Base-by-base conservation (phyloP, 2,113 vertebrate species). In the Antennarius striatus region DNA sequence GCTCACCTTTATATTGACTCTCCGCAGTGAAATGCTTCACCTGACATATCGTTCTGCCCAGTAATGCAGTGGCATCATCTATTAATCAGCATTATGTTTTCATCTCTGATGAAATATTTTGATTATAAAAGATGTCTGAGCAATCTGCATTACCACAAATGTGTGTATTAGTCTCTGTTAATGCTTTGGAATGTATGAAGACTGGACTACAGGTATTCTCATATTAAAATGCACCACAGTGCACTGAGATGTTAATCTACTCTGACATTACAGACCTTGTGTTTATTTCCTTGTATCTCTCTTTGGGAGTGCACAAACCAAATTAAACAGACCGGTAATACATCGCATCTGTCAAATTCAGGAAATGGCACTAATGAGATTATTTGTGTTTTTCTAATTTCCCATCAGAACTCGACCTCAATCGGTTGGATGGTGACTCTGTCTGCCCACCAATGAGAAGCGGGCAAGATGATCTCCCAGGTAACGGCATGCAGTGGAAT, bases 381-480 rank as follows among this genome's bases (percentile, higher is more conserved):
- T 47, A 3, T 47, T 47, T n/a, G 22, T 13, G 36, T 13, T 30
- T 46, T 17, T 57, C 75, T 14, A 2, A 29, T 74, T 53, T 55
- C 40, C 56, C 17, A 30, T 63, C 81, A 94, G 93, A 93, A 74
- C 71, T 93, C 12, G 92, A 94, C 73, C 73, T 93, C 46, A 93
- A 91, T 83, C 79, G 93, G 51, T 58, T 93, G 75, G 93, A 93
- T 57, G 93, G 92, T 0, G 92, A 91, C 43, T 91, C 83, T 0
- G 91, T 94, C 70, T 94, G 93, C 60, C 93, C 93, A 5, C 87
- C 91, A 30, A 88, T 94, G 65, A 91, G 89, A 75, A 90, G 86
- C 6, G 92, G 91, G 86, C 92, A 94, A 75, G 93, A 94, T 72
- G 93, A 94, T 77, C 92, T 94, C 80, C 93, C 93, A 91, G 93